Evolutionary conservation across 2,797 vertebrate genomes (phyloP).

Genomic region (Falco peregrinus): DNA sequence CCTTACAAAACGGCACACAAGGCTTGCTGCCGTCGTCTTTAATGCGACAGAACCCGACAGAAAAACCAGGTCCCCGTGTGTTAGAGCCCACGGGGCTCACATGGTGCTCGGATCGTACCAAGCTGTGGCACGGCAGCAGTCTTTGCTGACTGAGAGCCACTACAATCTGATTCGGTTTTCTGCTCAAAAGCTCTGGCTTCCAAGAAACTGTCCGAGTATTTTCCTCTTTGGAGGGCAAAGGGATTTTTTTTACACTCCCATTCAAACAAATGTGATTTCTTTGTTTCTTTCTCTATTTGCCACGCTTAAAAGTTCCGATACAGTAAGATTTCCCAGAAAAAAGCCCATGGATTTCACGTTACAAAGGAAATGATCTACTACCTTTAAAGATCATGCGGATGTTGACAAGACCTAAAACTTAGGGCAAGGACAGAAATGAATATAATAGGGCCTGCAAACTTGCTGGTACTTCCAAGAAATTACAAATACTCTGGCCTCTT

Average conservation of each 20-base stretch:
- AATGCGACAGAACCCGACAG: neutral
- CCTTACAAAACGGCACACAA: neutral
- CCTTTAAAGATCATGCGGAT: neutral
- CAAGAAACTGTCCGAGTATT: neutral
- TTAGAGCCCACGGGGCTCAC: accelerated
- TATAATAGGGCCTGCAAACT: neutral
- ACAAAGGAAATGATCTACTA: neutral
- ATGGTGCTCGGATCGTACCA: neutral
- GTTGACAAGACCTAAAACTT: neutral
- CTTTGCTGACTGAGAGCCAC: neutral
- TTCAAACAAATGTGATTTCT: neutral
- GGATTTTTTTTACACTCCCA: neutral
- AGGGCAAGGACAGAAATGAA: slow-evolving; percentile 1
- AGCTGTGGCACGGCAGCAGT: neutral
- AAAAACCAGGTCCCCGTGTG: no score
- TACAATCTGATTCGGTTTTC: neutral
- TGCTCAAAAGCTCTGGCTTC: neutral
- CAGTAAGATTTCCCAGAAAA: neutral
- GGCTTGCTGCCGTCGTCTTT: neutral
- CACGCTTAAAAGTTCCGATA: neutral
- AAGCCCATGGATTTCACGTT: neutral
- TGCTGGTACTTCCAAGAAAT: neutral
- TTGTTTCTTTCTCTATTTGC: neutral
- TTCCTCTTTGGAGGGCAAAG: neutral
- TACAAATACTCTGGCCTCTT: neutral